Conservation (phyloP, 92 coral and sea anemone species). For the Palythoa grandiflora region DNA sequence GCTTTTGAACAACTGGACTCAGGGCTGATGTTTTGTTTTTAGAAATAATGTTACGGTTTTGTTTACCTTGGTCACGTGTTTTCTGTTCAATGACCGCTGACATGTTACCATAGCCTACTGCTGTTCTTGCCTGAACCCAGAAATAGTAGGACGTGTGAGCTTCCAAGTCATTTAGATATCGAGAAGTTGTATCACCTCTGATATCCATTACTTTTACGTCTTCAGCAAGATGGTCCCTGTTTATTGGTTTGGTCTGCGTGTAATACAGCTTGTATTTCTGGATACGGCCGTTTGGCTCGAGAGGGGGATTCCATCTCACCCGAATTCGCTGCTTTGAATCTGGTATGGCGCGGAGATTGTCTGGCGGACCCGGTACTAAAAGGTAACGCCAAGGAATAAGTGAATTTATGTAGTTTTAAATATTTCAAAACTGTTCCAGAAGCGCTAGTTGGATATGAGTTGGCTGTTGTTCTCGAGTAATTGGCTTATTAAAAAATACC, state of each 20-base stretch:
- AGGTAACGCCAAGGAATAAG: background rate
- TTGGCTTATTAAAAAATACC: too few relatives aligned
- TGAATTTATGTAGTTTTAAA: too few relatives aligned
- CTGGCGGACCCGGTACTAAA: conserved; percentile 96
- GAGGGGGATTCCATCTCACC: conserved; percentile 87
- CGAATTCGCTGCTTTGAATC: conserved; percentile 85
- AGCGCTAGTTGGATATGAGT: too few relatives aligned
- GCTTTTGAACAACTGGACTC: too few relatives aligned
- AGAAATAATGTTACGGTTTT: background rate
- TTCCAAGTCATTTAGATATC: conserved; percentile 58
- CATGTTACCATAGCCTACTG: conserved; percentile 81
- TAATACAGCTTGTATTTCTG: conserved; percentile 76
- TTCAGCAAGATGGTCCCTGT: conserved; percentile 46
- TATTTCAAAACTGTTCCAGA: too few relatives aligned
- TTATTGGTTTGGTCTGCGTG: conserved; percentile 58
- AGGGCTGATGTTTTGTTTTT: background rate
- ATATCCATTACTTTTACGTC: conserved; percentile 35
- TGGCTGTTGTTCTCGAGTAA: too few relatives aligned
- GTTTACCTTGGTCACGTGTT: conserved; percentile 75
- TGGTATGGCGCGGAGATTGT: conserved; percentile 78
- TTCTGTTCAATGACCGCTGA: conserved; percentile 70
- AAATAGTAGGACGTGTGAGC: conserved; percentile 82
- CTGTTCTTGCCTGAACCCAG: conserved; percentile 91
- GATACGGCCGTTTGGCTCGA: conserved; percentile 91
- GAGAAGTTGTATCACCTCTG: conserved; percentile 71